Conservation (phyloP, 2,888 invertebrate genomes). For the Drosophila monieri region DNA sequence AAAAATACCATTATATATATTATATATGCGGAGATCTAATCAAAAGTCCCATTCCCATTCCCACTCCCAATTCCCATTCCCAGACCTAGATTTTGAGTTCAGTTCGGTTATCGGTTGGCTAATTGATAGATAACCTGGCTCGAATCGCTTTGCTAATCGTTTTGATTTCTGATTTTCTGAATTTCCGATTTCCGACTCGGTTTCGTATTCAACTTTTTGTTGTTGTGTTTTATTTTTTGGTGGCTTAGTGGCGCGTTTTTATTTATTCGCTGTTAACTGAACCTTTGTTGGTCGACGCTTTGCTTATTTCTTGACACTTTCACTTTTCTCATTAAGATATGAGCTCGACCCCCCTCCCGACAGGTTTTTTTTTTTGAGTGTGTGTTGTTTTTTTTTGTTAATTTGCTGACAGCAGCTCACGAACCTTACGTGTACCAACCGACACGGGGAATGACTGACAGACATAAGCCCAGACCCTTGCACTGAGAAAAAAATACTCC, state of each 20-base stretch:
- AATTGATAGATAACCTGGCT: constrained; percentile 42
- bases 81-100: constrained; percentile 9
- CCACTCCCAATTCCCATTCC: constrained; percentile 6
- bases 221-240: not conserved
- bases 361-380: constrained; percentile 31
- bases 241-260: constrained; percentile 58
- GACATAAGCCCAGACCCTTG: constrained; percentile 21
- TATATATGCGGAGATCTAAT: not conserved
- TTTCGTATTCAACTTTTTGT: constrained; percentile 7
- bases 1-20: not conserved
- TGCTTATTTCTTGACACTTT: constrained; percentile 72
- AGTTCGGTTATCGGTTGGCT: constrained; percentile 37
- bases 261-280: constrained; percentile 71
- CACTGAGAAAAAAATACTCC: constrained; percentile 7
- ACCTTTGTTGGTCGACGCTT: constrained; percentile 34
- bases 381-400: constrained; percentile 8
- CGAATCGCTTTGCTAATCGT: constrained; percentile 20
- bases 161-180: constrained; percentile 10
- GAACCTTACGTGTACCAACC: constrained; percentile 37
- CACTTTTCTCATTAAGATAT: constrained; percentile 80
- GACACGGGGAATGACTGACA: constrained; percentile 33
- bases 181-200: constrained; percentile 20
- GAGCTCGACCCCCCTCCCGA: constrained; percentile 53
- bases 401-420: constrained; percentile 26
- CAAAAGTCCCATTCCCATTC: not conserved